Evolutionary conservation across 1,140 invertebrate genomes (phyloP).

Genomic region (Drosophila lacteicornis): DNA sequence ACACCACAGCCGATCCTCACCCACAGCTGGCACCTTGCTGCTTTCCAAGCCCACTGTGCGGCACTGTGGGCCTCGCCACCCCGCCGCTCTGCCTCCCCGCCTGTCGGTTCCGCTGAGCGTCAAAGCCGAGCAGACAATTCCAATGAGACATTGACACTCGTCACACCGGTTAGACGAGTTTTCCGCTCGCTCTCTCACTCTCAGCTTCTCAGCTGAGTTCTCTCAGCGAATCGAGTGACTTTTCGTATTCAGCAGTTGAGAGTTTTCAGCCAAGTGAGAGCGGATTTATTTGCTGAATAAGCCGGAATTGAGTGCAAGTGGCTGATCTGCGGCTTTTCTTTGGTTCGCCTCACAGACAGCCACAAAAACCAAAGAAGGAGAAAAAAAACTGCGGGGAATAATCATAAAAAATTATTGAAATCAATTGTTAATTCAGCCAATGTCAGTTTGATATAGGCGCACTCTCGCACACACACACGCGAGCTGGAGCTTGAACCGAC

Average conservation of each 20-base stretch:
- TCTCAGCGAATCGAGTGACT: slow-evolving; percentile 49
- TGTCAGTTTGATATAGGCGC: slow-evolving; percentile 76
- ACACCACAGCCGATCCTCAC: slow-evolving; percentile 16
- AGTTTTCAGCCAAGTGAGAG: slow-evolving; percentile 7
- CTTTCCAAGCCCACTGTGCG: slow-evolving; percentile 55
- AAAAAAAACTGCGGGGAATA: slow-evolving; percentile 59
- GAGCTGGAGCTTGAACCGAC: slow-evolving; percentile 12
- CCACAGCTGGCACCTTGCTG: slow-evolving; percentile 42
- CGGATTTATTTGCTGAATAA: slow-evolving; percentile 44
- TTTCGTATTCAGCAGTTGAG: slow-evolving; percentile 64
- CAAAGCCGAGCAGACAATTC: slow-evolving; percentile 74
- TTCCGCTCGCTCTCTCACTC: slow-evolving; percentile 25
- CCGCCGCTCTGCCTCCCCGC: slow-evolving; percentile 35
- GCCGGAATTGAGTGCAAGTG: slow-evolving; percentile 46
- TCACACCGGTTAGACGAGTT: slow-evolving; percentile 81
- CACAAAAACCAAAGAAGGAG: slow-evolving; percentile 39
- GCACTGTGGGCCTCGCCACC: slow-evolving; percentile 31
- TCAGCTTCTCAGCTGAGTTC: slow-evolving; percentile 31
- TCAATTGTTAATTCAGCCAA: slow-evolving; percentile 83
- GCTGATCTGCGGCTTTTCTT: slow-evolving; percentile 53
- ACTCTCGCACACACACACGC: slow-evolving; percentile 10
- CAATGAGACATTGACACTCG: slow-evolving; percentile 83
- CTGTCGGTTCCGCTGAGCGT: slow-evolving; percentile 76
- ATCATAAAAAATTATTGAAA: slow-evolving; percentile 83
- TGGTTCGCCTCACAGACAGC: slow-evolving; percentile 23